Evolutionary conservation across 2,113 vertebrate genomes (phyloP), one percentile per base, ranked within the genome.

Genomic region (Lagopus muta): DNA sequence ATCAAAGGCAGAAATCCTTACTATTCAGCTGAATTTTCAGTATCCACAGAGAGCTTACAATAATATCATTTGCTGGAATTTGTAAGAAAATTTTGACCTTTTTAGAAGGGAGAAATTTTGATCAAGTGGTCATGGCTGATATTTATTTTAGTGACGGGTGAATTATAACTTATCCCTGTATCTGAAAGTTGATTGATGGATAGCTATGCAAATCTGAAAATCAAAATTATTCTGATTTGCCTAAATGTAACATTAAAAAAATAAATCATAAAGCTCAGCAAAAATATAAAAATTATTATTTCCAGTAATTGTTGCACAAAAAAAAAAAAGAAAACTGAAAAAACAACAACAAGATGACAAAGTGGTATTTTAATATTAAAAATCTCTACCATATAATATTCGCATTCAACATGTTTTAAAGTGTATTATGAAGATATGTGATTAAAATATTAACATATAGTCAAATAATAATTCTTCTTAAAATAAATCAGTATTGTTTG

Each of bases 271-370:
- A 91, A 92, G 72, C 17, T 73, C 30, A 77, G 10, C 5, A 60
- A 40, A 16, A 28, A 2, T 1, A 62, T 48, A n/a, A 66, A 32
- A 82, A n/a, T 6, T 65, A 2, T 30, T 73, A 40, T 70, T 72
- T 79, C 10, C 43, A 11, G 2, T 27, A 92, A 54, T 27, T 74
- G 4, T 3, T 73, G 19, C 8, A 65, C 3, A 65, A 82, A 32
- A 0, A 1, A 13, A 15, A 73, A 1, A 14, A 15, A n/a, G n/a
- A n/a, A n/a, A n/a, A n/a, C n/a, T n/a, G n/a, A 13, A 24, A 21
- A 36, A 24, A 36, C 4, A 38, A 38, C 4, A 1, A 14, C 10
- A 15, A 65, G 69, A 57, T 58, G 4, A 25, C 8, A 47, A 34
- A 42, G 6, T 17, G 10, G 0, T 18, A 65, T 28, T 60, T 70